Percentiles rank a stretch among this genome's conserved stretches.
Evolutionary conservation across 2,113 vertebrate species (phyloP).

Genomic region (Lepisosteus oculatus): DNA sequence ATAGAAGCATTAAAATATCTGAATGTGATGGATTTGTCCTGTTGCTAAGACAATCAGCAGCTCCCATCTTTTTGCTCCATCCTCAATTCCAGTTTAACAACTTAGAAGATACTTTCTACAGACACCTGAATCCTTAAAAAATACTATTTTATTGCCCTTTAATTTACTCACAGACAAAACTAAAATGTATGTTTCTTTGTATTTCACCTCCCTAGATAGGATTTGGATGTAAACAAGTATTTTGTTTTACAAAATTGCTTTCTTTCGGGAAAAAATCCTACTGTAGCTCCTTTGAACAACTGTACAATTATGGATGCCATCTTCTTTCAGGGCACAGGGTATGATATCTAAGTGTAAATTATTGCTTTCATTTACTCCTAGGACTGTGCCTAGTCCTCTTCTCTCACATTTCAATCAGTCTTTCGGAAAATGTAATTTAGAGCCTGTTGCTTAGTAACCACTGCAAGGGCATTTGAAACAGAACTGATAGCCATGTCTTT

Average conservation of each 20-base stretch:
- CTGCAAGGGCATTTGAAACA: slow-evolving; percentile 50
- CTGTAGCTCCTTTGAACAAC: background rate
- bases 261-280: background rate
- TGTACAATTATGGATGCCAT: slow-evolving; percentile 9
- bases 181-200: too few species aligned
- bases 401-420: slow-evolving; percentile 53
- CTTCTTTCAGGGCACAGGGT: slow-evolving; percentile 7
- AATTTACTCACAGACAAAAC: too few species aligned
- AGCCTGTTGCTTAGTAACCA: slow-evolving; percentile 62
- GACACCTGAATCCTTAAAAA: too few species aligned
- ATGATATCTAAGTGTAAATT: slow-evolving; percentile 18
- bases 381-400: slow-evolving; percentile 32
- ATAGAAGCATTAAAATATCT: too few species aligned
- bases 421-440: slow-evolving; percentile 46
- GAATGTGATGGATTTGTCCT: too few species aligned
- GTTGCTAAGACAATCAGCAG: too few species aligned
- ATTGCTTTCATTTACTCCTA: slow-evolving; percentile 1
- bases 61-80: too few species aligned
- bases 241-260: background rate
- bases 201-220: too few species aligned
- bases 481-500: slow-evolving; percentile 42
- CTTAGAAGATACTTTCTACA: too few species aligned
- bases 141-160: too few species aligned
- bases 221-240: too few species aligned
- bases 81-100: too few species aligned